Conservation (phyloP, 1,140 invertebrate genomes). For the Berghia stephanieae region DNA sequence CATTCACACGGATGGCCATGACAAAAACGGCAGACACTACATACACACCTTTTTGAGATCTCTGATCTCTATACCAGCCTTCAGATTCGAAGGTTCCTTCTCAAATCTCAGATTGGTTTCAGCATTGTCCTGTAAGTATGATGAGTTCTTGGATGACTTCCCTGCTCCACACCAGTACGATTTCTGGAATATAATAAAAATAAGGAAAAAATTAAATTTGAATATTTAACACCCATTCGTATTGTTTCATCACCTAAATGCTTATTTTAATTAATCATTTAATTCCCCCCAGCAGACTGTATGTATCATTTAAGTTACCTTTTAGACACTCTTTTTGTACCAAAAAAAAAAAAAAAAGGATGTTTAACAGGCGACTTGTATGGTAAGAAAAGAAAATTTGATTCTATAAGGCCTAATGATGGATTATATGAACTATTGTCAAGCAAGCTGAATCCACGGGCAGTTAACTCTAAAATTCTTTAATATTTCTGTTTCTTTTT, state of each 20-base stretch:
- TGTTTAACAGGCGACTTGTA: too few relatives aligned
- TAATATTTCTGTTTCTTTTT: too few relatives aligned
- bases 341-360: too few relatives aligned
- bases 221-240: neutral
- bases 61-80: conserved; percentile 32
- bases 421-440: too few relatives aligned
- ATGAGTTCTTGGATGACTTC: neutral
- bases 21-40: too few relatives aligned
- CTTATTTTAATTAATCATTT: neutral
- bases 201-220: neutral
- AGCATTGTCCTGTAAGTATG: neutral
- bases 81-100: conserved; percentile 24
- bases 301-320: too few relatives aligned
- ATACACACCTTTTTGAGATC: conserved; percentile 39
- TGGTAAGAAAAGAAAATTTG: too few relatives aligned
- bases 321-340: too few relatives aligned
- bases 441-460: too few relatives aligned
- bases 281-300: too few relatives aligned
- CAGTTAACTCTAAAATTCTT: too few relatives aligned
- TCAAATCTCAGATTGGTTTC: conserved; percentile 30
- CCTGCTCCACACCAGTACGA: conserved; percentile 70
- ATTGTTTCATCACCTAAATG: neutral
- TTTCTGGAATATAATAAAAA: conserved; percentile 31
- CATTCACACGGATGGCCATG: neutral
- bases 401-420: too few relatives aligned